A percentile compares a stretch with the other conserved stretches of the same genome.
phyloP scores from a whole-genome alignment of 2,888 invertebrate species.

The Drosophila nr. medialis region DNA sequence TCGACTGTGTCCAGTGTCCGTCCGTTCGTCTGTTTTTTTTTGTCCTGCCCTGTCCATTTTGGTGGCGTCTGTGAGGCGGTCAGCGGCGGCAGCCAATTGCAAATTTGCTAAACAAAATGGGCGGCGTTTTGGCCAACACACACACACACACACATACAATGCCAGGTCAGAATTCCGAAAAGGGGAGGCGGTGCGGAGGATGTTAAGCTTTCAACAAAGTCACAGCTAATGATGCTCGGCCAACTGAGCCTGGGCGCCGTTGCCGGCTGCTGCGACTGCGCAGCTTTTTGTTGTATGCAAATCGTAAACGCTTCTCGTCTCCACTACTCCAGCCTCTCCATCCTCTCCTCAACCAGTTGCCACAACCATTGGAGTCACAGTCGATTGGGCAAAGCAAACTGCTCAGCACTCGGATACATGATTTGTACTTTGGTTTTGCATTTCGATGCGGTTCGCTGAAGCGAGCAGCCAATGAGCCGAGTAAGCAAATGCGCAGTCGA shows the following conservation, averaged over 20 bases:
- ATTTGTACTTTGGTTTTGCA: conserved; percentile 43
- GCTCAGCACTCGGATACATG: conserved; percentile 55
- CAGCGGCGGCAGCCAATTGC: conserved; percentile 70
- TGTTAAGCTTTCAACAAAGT: conserved; percentile 38
- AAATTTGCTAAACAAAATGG: conserved; percentile 80
- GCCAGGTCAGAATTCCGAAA: background rate
- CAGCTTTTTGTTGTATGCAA: conserved; percentile 61
- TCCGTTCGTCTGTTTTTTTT: conserved; percentile 12
- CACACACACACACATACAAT: conserved; percentile 18
- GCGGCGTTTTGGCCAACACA: conserved; percentile 65
- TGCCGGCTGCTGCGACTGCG: conserved; percentile 40
- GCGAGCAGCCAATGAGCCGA: conserved; percentile 62
- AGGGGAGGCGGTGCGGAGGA: background rate
- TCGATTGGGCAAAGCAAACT: conserved; percentile 73
- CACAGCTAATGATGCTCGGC: conserved; percentile 63
- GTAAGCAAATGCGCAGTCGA: conserved; percentile 57
- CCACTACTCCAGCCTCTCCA: background rate
- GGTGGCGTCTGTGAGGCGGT: conserved; percentile 50
- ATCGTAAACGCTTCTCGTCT: conserved; percentile 34
- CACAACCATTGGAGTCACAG: conserved; percentile 54
- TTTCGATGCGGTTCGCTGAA: conserved; percentile 57
- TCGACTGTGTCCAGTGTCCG: conserved; percentile 14
- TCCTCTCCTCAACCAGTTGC: background rate
- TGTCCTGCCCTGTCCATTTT: conserved; percentile 23
- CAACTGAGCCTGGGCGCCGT: conserved; percentile 18